A percentile compares a stretch with the other conserved stretches of the same genome.
These are phyloP conservation scores for Eunapius fragilis DNA, from an alignment of 37 sponge, comb jelly and placozoan genomes.

Conservation along the genomic window DNA sequence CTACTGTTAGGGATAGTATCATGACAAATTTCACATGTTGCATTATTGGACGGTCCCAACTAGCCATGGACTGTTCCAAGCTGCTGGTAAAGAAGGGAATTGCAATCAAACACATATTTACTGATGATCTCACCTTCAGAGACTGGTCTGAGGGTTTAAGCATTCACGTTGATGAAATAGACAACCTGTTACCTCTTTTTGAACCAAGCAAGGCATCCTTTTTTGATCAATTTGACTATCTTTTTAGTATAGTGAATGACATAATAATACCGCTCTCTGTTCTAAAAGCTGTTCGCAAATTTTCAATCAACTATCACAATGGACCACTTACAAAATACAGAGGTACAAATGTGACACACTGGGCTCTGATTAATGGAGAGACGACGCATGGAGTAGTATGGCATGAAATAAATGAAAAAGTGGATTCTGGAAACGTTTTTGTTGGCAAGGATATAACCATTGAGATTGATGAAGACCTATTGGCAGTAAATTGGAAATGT, in stretches of 20 bases:
- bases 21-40: neutral
- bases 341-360: neutral
- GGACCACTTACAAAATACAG: constrained; percentile 4
- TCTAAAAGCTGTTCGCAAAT: neutral
- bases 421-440: neutral
- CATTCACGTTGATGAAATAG: neutral
- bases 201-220: neutral
- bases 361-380: constrained; percentile 4
- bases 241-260: constrained; percentile 14
- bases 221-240: neutral
- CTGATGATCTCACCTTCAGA: neutral
- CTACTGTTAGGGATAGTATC: no score
- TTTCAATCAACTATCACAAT: constrained; percentile 11
- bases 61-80: constrained; percentile 8
- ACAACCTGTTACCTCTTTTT: neutral
- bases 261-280: neutral
- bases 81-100: neutral
- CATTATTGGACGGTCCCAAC: constrained; percentile 2
- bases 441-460: neutral
- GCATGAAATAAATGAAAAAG: neutral
- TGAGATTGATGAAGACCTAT: neutral
- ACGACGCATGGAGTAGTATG: neutral
- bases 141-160: neutral
- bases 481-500: neutral
- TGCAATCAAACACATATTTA: neutral